phyloP scores from a whole-genome alignment of 1,140 invertebrate species.

The Stenopsyche tienmushanensis region DNA sequence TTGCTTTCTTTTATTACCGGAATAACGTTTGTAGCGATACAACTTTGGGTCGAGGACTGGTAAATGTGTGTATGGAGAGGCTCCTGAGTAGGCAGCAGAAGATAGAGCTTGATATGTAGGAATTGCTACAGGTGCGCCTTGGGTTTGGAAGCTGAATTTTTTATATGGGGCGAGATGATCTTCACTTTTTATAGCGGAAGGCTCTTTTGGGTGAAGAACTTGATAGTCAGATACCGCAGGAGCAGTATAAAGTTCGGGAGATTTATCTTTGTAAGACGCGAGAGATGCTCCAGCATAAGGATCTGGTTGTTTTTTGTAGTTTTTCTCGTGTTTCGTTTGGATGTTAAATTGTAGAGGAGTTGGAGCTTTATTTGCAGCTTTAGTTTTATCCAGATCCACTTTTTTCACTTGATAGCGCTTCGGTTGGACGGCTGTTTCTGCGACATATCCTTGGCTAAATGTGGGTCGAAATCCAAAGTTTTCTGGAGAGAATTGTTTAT shows the following conservation, averaged over 20 bases:
- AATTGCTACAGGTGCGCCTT: slow-evolving; percentile 5
- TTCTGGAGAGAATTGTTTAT: slow-evolving; percentile 49
- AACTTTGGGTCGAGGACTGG: slow-evolving; percentile 44
- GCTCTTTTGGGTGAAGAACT: slow-evolving; percentile 5
- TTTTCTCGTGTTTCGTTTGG: slow-evolving; percentile 50
- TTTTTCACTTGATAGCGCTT: slow-evolving; percentile 39
- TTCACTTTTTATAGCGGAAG: slow-evolving; percentile 17
- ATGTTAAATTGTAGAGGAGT: slow-evolving; percentile 53
- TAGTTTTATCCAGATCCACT: slow-evolving; percentile 41
- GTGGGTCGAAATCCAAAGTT: slow-evolving; percentile 54
- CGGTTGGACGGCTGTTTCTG: slow-evolving; percentile 38
- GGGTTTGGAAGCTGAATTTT: slow-evolving; percentile 37
- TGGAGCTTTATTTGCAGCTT: slow-evolving; percentile 43
- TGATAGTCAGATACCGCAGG: slow-evolving; percentile 30
- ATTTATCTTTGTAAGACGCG: slow-evolving; percentile 50
- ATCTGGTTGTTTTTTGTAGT: slow-evolving; percentile 48
- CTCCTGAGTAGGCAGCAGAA: slow-evolving; percentile 48
- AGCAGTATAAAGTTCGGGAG: slow-evolving; percentile 47
- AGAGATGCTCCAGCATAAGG: slow-evolving; percentile 38
- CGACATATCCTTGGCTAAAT: slow-evolving; percentile 50
- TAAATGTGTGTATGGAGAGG: slow-evolving; percentile 55
- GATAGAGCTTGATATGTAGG: slow-evolving; percentile 33
- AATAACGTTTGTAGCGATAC: slow-evolving; percentile 34
- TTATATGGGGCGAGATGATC: slow-evolving; percentile 37
- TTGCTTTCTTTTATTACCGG: slow-evolving; percentile 24